phyloP scores from a whole-genome alignment of 2,888 invertebrate genomes.

The Alsophila aescularia region DNA sequence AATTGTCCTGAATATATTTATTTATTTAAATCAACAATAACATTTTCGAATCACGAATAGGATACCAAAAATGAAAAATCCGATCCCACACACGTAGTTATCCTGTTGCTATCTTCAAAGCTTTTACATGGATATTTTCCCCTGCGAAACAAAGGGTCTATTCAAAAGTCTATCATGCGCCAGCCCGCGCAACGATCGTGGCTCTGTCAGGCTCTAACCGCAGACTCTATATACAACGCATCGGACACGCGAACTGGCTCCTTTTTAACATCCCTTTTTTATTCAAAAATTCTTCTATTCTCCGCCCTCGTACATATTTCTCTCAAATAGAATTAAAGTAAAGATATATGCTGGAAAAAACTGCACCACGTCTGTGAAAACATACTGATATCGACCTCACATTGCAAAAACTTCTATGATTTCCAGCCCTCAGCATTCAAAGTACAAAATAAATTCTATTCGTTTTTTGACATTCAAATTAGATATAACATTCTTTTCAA shows the following conservation, averaged over 20 bases:
- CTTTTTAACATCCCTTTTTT: slow-evolving; percentile 50
- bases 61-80: slow-evolving; percentile 13
- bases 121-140: slow-evolving; percentile 54
- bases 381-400: slow-evolving; percentile 21
- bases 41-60: background rate
- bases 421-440: background rate
- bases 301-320: slow-evolving; percentile 33
- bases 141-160: slow-evolving; percentile 62
- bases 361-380: slow-evolving; percentile 4
- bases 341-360: slow-evolving; percentile 28
- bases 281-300: slow-evolving; percentile 41
- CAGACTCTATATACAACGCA: slow-evolving; percentile 69
- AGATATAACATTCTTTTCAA: slow-evolving; percentile 33
- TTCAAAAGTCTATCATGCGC: slow-evolving; percentile 69
- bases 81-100: slow-evolving; percentile 39
- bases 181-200: slow-evolving; percentile 67
- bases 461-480: slow-evolving; percentile 38
- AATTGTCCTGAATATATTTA: no score
- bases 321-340: slow-evolving; percentile 34
- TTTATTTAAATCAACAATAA: no score
- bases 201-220: slow-evolving; percentile 71
- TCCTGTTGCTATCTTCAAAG: slow-evolving; percentile 52
- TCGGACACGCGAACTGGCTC: slow-evolving; percentile 47
- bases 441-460: slow-evolving; percentile 21
- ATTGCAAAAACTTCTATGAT: background rate